These are phyloP conservation scores for Erebia aethiops DNA, from an alignment of 2,888 invertebrate genomes.

Conservation along the genomic window DNA sequence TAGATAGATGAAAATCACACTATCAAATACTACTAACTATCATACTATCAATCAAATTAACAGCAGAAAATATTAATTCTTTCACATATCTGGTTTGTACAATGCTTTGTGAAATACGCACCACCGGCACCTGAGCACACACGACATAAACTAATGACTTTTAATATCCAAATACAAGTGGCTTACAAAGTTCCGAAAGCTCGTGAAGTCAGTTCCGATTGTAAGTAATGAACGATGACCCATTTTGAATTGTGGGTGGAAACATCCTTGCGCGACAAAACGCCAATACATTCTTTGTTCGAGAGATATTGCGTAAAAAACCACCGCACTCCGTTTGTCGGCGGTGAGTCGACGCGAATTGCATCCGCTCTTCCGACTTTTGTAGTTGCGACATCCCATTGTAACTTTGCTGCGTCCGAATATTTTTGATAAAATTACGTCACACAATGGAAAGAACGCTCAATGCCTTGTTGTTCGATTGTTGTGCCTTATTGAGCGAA, in stretches of 20 bases:
- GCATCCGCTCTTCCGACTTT: slow-evolving; percentile 82
- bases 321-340: slow-evolving; percentile 65
- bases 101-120: slow-evolving; percentile 23
- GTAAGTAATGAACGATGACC: slow-evolving; percentile 76
- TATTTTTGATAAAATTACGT: slow-evolving; percentile 82
- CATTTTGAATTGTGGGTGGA: slow-evolving; percentile 79
- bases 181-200: slow-evolving; percentile 68
- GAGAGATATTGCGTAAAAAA: slow-evolving; percentile 72
- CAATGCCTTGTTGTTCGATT: slow-evolving; percentile 78
- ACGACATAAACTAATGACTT: slow-evolving; percentile 51
- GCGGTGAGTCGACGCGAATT: slow-evolving; percentile 76
- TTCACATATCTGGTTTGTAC: slow-evolving; percentile 3
- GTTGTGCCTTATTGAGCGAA: slow-evolving; percentile 77
- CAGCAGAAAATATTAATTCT: neutral
- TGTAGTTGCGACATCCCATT: slow-evolving; percentile 69
- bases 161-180: slow-evolving; percentile 63
- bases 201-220: slow-evolving; percentile 76
- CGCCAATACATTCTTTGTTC: slow-evolving; percentile 56
- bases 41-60: neutral
- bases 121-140: slow-evolving; percentile 66
- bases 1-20: neutral
- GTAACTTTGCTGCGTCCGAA: slow-evolving; percentile 72
- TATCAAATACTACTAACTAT: too few species aligned
- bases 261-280: slow-evolving; percentile 77
- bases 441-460: slow-evolving; percentile 70